These are phyloP conservation scores for Ectemnius cavifrons DNA, from an alignment of 2,888 invertebrate genomes.

Conservation along the genomic window DNA sequence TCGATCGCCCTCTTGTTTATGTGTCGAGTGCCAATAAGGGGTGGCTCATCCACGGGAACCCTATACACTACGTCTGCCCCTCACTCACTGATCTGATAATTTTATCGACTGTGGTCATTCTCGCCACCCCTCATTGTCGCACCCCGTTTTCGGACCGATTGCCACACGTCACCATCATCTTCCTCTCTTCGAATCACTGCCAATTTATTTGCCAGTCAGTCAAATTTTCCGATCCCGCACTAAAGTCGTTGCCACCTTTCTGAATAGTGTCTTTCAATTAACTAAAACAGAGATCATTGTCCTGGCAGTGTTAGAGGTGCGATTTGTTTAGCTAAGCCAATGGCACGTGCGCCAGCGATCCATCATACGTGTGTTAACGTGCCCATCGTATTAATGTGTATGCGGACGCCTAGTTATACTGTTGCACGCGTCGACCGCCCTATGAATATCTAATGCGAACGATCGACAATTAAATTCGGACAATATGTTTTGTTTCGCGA, in stretches of 20 bases:
- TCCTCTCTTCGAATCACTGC: background rate
- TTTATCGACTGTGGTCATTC: slow-evolving; percentile 34
- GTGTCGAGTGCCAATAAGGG: slow-evolving; percentile 55
- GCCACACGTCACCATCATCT: background rate
- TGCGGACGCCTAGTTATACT: too few species aligned
- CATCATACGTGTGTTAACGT: too few species aligned
- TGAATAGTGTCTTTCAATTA: too few species aligned
- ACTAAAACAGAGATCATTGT: too few species aligned
- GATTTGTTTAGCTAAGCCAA: background rate
- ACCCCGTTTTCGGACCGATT: background rate
- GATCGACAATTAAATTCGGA: slow-evolving; percentile 77
- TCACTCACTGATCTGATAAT: slow-evolving; percentile 42
- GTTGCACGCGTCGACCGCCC: slow-evolving; percentile 38
- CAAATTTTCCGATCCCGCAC: too few species aligned
- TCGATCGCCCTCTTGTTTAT: slow-evolving; percentile 63
- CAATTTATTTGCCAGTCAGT: too few species aligned
- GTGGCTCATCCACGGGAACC: slow-evolving; percentile 40
- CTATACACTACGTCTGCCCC: slow-evolving; percentile 21
- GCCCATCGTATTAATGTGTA: too few species aligned
- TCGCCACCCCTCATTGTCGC: background rate
- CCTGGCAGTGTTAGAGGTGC: too few species aligned
- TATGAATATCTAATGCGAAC: slow-evolving; percentile 77
- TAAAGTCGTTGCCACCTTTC: too few species aligned
- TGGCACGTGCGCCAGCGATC: too few species aligned
- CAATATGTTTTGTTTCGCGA: slow-evolving; percentile 77